phyloP scores from a whole-genome alignment of 2,797 vertebrate genomes.

The Leptodactylus fallax region DNA sequence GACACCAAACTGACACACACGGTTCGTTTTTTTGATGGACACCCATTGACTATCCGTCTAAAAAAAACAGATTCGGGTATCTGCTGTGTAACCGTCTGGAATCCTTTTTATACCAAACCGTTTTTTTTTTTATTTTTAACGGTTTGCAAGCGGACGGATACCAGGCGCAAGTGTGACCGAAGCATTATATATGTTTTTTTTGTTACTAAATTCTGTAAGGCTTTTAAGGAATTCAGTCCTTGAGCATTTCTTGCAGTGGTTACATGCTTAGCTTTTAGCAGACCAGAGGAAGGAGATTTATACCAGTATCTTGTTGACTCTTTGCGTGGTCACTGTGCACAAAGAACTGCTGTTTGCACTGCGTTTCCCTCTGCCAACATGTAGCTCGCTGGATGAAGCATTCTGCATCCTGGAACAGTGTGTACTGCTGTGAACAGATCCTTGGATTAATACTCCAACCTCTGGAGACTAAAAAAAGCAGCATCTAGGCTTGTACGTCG shows the following conservation, averaged over 20 bases:
- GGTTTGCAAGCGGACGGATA: no score
- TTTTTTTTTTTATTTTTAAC: no score
- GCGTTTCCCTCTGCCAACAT: neutral
- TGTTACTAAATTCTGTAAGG: no score
- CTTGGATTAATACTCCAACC: constrained; percentile 19
- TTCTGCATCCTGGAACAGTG: constrained; percentile 53
- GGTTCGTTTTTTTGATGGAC: no score
- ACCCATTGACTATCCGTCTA: no score
- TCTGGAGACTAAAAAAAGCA: neutral
- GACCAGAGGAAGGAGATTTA: neutral
- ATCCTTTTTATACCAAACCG: no score
- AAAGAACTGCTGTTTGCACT: constrained; percentile 53
- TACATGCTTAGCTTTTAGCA: neutral
- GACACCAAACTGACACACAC: no score
- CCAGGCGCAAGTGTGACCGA: no score
- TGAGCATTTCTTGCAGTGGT: neutral
- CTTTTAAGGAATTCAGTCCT: neutral
- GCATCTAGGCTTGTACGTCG: neutral
- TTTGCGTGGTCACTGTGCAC: constrained; percentile 11
- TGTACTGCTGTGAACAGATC: constrained; percentile 22
- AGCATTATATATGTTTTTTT: no score
- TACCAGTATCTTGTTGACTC: neutral
- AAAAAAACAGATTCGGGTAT: no score
- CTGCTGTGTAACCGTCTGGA: no score
- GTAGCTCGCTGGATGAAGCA: neutral